Conservation (phyloP, 2,797 vertebrate genomes). For the Syngnathus rostellatus region DNA sequence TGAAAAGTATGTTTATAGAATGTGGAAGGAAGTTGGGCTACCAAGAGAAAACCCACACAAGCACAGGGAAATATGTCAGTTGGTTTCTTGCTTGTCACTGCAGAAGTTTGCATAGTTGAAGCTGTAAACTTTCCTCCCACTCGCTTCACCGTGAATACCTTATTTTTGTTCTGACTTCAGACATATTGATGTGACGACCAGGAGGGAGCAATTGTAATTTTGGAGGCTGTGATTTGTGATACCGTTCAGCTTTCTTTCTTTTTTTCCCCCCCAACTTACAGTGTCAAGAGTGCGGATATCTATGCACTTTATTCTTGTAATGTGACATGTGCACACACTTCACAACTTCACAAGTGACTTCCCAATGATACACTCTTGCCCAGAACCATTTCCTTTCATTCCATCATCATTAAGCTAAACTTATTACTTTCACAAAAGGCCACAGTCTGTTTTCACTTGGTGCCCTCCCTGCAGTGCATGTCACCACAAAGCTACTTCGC, state of each 20-base stretch:
- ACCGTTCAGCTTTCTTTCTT: not conserved
- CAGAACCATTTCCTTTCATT: constrained; percentile 33
- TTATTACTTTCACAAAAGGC: constrained; percentile 61
- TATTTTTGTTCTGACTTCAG: constrained; percentile 14
- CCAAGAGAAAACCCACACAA: not conserved
- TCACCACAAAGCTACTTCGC: constrained; percentile 59
- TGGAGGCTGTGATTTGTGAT: constrained; percentile 5
- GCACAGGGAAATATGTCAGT: not conserved
- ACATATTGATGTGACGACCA: constrained; percentile 10
- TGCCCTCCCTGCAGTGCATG: constrained; percentile 30
- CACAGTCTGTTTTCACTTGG: constrained; percentile 29
- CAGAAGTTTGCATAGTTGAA: constrained; percentile 1
- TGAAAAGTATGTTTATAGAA: not conserved
- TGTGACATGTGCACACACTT: constrained; percentile 11
- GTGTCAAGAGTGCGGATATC: not conserved
- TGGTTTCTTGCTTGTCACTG: not conserved
- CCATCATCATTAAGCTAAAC: constrained; percentile 63
- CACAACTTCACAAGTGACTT: constrained; percentile 20
- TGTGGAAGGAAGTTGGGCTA: not conserved
- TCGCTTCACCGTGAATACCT: constrained; percentile 13
- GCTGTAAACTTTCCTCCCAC: constrained; percentile 8
- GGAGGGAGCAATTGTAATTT: constrained; percentile 10
- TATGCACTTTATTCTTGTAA: not conserved
- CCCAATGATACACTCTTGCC: constrained; percentile 38
- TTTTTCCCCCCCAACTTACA: not conserved